A percentile compares a stretch with the other conserved stretches of the same genome.
These are phyloP conservation scores for Chaetogeoica ovagalla DNA, from an alignment of 2,888 invertebrate genomes.

Conservation along the genomic window DNA sequence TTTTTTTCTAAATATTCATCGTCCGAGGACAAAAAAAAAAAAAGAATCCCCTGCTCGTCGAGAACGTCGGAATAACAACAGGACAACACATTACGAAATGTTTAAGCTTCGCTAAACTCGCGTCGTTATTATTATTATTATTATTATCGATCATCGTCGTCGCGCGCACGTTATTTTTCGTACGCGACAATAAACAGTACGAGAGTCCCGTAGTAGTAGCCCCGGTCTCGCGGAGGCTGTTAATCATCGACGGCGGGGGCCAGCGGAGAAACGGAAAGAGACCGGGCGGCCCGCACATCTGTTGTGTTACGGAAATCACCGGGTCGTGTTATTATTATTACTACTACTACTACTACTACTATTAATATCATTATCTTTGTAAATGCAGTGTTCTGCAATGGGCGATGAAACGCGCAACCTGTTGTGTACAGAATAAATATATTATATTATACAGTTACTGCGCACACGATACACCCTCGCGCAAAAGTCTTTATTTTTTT, in stretches of 20 bases:
- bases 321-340: slow-evolving; percentile 53
- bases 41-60: slow-evolving; percentile 5
- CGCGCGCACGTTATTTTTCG: not conserved
- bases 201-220: too few relatives aligned
- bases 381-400: not conserved
- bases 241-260: slow-evolving; percentile 47
- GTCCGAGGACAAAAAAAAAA: not conserved
- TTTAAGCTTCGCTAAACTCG: slow-evolving; percentile 46
- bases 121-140: slow-evolving; percentile 44
- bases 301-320: slow-evolving; percentile 44
- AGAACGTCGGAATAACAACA: not conserved
- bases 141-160: slow-evolving; percentile 32
- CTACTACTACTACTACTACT: slow-evolving; percentile 47
- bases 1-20: slow-evolving; percentile 40
- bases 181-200: too few relatives aligned
- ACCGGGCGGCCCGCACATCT: slow-evolving; percentile 32
- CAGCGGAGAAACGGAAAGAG: too few relatives aligned
- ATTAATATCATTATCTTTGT: slow-evolving; percentile 51
- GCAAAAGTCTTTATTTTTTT: slow-evolving; percentile 20
- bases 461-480: slow-evolving; percentile 33
- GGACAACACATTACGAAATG: slow-evolving; percentile 24
- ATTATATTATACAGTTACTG: too few relatives aligned
- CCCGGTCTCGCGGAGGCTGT: slow-evolving; percentile 38
- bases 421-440: slow-evolving; percentile 9
- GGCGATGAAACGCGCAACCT: slow-evolving; percentile 42